These are phyloP conservation scores for Pocota personata DNA, from an alignment of 2,888 invertebrate species.

Conservation along the genomic window DNA sequence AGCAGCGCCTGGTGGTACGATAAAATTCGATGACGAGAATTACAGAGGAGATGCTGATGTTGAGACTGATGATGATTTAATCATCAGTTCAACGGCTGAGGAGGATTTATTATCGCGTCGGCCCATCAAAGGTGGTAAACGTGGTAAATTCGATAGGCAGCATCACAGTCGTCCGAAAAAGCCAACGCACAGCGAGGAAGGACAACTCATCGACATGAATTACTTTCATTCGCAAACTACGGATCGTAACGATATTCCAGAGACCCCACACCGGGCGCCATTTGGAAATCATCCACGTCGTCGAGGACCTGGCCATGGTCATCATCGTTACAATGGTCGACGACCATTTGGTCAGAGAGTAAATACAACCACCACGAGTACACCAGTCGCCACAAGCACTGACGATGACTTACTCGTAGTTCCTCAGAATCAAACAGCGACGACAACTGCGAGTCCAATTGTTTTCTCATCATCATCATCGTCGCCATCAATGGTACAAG, in stretches of 20 bases:
- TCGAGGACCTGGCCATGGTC: conserved; percentile 40
- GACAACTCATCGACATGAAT: conserved; percentile 79
- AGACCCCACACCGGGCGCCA: conserved; percentile 40
- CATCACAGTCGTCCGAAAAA: conserved; percentile 50
- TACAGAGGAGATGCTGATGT: conserved; percentile 12
- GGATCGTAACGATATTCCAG: conserved; percentile 75
- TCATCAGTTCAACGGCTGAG: conserved; percentile 49
- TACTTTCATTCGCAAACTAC: conserved; percentile 76
- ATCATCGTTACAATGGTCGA: conserved; percentile 56
- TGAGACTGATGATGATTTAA: conserved; percentile 67
- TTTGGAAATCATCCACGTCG: conserved; percentile 53
- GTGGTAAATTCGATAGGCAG: conserved; percentile 50
- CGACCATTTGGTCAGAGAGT: conserved; percentile 60
- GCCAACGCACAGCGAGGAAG: conserved; percentile 65
- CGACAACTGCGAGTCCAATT: conserved; percentile 35
- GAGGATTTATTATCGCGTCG: conserved; percentile 59
- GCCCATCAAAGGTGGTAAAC: conserved; percentile 55
- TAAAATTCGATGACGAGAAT: conserved; percentile 51
- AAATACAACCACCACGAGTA: conserved; percentile 33
- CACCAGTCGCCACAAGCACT: conserved; percentile 28
- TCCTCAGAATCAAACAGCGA: conserved; percentile 28
- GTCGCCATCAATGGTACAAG: conserved; percentile 4
- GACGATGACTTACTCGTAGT: not conserved
- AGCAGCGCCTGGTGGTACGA: conserved; percentile 31
- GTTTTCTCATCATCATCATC: conserved; percentile 45